Percentiles rank a stretch among this genome's conserved stretches.
These are phyloP conservation scores for Grammomys surdaster DNA, from an alignment of 2,113 vertebrate genomes.

Conservation along the genomic window DNA sequence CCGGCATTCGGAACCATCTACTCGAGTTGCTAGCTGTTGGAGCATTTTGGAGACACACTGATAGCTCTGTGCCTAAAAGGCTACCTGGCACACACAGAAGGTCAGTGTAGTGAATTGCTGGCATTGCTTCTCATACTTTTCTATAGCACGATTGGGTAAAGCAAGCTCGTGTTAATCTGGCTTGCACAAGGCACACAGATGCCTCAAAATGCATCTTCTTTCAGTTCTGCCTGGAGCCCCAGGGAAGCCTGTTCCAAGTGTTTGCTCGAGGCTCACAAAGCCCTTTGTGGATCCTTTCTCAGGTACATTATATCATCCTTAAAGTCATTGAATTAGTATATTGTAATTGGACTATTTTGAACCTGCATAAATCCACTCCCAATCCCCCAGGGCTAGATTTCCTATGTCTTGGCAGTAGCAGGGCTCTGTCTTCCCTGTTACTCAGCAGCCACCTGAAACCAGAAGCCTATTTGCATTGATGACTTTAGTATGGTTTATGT, in stretches of 20 bases:
- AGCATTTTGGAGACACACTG: neutral
- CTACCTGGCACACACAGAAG: neutral
- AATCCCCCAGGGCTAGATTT: neutral
- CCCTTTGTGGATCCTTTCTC: neutral
- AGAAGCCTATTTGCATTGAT: slow-evolving; percentile 79
- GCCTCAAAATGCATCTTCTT: neutral
- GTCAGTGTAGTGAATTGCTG: neutral
- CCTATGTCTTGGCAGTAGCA: slow-evolving; percentile 62
- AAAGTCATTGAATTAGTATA: neutral
- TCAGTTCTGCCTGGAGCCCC: neutral
- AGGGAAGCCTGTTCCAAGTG: neutral
- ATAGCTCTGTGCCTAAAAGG: neutral
- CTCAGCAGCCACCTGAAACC: slow-evolving; percentile 53
- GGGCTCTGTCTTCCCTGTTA: slow-evolving; percentile 51
- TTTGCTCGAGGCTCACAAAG: slow-evolving; percentile 41
- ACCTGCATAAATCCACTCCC: slow-evolving; percentile 4
- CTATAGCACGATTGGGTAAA: neutral
- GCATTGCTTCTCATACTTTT: neutral
- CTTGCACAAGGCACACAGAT: neutral
- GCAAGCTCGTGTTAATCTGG: neutral
- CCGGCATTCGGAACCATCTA: neutral
- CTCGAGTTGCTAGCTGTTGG: neutral
- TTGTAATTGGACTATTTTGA: slow-evolving; percentile 50
- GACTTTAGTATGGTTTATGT: slow-evolving; percentile 82
- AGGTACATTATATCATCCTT: neutral